Conservation (phyloP, 2,888 invertebrate species). For the Plagodis pulveraria region DNA sequence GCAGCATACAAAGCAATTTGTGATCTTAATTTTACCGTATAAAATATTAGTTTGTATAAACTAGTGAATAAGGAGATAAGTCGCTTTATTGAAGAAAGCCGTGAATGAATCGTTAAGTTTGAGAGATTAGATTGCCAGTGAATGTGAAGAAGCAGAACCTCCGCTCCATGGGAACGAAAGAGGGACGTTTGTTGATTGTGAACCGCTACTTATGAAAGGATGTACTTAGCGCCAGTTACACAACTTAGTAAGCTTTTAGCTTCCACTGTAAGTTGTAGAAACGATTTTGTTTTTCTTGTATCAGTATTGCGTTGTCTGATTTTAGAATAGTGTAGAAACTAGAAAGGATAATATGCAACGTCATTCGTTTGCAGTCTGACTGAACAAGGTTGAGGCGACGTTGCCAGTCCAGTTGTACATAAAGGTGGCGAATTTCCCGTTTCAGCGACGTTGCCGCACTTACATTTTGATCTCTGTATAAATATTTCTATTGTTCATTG, state of each 20-base stretch:
- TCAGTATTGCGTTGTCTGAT: constrained; percentile 82
- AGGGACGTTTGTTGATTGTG: constrained; percentile 45
- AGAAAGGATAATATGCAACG: constrained; percentile 82
- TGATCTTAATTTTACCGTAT: constrained; percentile 86
- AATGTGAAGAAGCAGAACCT: constrained; percentile 64
- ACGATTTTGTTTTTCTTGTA: constrained; percentile 70
- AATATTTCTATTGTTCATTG: constrained; percentile 72
- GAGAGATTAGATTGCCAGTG: constrained; percentile 75
- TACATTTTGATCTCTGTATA: constrained; percentile 50
- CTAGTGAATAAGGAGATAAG: constrained; percentile 73
- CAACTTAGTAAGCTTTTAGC: constrained; percentile 65
- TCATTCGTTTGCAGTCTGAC: constrained; percentile 71
- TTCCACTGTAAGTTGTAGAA: constrained; percentile 72
- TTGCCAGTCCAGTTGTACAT: constrained; percentile 68
- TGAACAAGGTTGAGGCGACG: constrained; percentile 75
- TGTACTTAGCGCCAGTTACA: constrained; percentile 69
- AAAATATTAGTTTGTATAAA: constrained; percentile 79
- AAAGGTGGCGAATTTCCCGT: constrained; percentile 66
- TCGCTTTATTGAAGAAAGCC: constrained; percentile 69
- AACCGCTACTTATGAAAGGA: constrained; percentile 53
- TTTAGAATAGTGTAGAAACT: constrained; percentile 76
- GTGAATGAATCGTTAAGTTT: constrained; percentile 74
- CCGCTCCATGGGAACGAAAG: constrained; percentile 53
- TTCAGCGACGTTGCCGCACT: constrained; percentile 73
- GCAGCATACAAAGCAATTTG: constrained; percentile 86